Conservation (phyloP, 2,113 vertebrate genomes). For the Garra rufa region DNA sequence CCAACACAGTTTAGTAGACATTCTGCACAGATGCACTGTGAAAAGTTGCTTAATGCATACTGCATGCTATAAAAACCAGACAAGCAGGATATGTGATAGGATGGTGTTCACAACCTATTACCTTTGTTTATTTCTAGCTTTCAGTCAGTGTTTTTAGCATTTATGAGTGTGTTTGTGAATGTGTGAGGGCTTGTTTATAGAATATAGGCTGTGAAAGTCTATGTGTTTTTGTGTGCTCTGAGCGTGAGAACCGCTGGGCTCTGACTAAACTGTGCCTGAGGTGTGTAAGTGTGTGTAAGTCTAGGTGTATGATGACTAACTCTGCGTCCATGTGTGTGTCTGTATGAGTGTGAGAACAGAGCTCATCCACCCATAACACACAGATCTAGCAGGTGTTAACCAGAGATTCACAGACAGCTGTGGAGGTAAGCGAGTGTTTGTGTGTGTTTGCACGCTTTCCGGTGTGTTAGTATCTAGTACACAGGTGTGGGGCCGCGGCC, state of each 20-base stretch:
- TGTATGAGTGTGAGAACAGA: constrained; percentile 30
- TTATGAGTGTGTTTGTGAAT: neutral
- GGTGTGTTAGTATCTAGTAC: neutral
- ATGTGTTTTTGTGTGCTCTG: constrained; percentile 32
- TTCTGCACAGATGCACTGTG: neutral
- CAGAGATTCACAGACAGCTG: constrained; percentile 20
- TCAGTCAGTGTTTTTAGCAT: neutral
- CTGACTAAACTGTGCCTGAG: constrained; percentile 65
- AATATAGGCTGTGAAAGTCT: neutral
- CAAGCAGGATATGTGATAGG: neutral
- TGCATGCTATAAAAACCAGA: neutral
- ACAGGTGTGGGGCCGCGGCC: neutral
- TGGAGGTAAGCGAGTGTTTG: neutral
- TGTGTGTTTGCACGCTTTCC: neutral
- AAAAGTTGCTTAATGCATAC: neutral
- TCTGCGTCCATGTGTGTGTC: constrained; percentile 16
- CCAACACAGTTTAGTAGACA: neutral
- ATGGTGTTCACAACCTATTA: neutral
- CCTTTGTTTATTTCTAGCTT: neutral
- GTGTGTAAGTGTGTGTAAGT: constrained; percentile 48
- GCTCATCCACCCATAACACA: neutral
- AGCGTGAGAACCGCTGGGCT: constrained; percentile 50
- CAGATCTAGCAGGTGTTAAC: constrained; percentile 31
- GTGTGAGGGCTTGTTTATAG: neutral
- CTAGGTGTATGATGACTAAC: constrained; percentile 41